These are phyloP conservation scores for Megalonaias nervosa DNA, from an alignment of 1,140 invertebrate genomes.

Conservation along the genomic window DNA sequence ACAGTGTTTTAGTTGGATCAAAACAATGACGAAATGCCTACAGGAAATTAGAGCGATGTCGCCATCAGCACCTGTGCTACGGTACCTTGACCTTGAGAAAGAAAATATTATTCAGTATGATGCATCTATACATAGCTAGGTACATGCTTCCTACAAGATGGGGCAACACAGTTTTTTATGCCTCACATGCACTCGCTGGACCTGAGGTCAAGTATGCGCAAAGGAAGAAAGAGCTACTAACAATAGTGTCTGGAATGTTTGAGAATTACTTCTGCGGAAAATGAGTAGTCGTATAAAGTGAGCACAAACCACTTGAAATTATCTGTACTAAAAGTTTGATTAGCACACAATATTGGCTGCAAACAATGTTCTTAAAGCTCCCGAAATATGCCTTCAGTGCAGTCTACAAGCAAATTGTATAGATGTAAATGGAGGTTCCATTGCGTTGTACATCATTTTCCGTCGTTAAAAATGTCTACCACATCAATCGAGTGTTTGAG, in stretches of 20 bases:
- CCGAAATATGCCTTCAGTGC: too few relatives aligned
- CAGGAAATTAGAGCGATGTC: conserved; percentile 17
- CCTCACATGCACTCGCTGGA: conserved; percentile 25
- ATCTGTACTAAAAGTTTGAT: conserved; percentile 13
- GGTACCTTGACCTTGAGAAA: conserved; percentile 29
- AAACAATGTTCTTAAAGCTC: too few relatives aligned
- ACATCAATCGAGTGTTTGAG: too few relatives aligned
- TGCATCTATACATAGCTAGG: conserved; percentile 29
- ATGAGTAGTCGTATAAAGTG: conserved; percentile 36
- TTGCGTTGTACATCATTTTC: too few relatives aligned
- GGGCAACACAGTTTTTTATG: conserved; percentile 37
- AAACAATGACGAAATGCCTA: conserved; percentile 25
- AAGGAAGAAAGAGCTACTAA: conserved; percentile 62
- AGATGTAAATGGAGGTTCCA: too few relatives aligned
- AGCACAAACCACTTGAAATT: conserved; percentile 65
- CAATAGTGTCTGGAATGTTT: conserved; percentile 70
- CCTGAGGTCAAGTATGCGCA: conserved; percentile 64
- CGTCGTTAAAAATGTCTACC: too few relatives aligned
- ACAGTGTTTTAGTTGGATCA: conserved; percentile 33
- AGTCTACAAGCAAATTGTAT: too few relatives aligned
- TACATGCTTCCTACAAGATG: conserved; percentile 21
- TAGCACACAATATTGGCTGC: too few relatives aligned
- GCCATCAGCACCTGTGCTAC: conserved; percentile 36
- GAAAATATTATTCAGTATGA: conserved; percentile 38
- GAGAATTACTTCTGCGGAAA: conserved; percentile 72